Evolutionary conservation across 2,797 vertebrate genomes (phyloP), one percentile per base, ranked within the genome.

Genomic region (Lacerta bilineata): DNA sequence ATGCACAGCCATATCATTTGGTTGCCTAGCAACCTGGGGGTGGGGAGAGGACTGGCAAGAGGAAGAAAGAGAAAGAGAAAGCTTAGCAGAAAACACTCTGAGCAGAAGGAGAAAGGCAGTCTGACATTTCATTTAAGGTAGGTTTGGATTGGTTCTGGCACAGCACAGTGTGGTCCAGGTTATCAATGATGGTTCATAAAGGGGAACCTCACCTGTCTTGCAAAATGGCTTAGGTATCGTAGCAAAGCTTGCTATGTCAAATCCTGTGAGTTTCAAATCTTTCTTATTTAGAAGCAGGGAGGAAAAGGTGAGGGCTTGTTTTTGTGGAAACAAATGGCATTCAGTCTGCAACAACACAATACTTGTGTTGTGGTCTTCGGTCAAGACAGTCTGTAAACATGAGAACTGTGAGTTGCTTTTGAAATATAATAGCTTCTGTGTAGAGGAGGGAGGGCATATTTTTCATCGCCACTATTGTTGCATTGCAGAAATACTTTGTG

Each of bases 1-100:
- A 94, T 92, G 92, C 90, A 87, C 91, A 93, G 91, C 91, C 90
- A 88, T 93, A 95, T 94, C 93, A 92, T 96, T 91, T 61, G 81
- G 96, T 97, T 96, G 95, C 97, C 86, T 96, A 92, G 96, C 93
- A 96, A 97, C 96, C 84, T 72, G 87, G 6, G 83, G 96, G 96
- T 83, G 85, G 93, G 94, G 80, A 90, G 94, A 93, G 91, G 90
- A 27, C 93, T 50, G 83, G 88, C 85, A 87, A 88, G 87, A 43
- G 80, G 82, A 85, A 92, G 87, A 93, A 94, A 93, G 93, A 93
- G 94, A 94, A 96, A 96, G 94, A 93, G 95, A 95, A 94, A 92
- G 93, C 91, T 88, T 80, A 71, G 84, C 86, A 78, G 86, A 90
- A 85, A 61, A 81, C 71, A 84, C 92, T 95, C 87, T 86, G 94